Base-by-base conservation (phyloP, 2,888 invertebrate genomes). In the Rhabditoides inermis region DNA sequence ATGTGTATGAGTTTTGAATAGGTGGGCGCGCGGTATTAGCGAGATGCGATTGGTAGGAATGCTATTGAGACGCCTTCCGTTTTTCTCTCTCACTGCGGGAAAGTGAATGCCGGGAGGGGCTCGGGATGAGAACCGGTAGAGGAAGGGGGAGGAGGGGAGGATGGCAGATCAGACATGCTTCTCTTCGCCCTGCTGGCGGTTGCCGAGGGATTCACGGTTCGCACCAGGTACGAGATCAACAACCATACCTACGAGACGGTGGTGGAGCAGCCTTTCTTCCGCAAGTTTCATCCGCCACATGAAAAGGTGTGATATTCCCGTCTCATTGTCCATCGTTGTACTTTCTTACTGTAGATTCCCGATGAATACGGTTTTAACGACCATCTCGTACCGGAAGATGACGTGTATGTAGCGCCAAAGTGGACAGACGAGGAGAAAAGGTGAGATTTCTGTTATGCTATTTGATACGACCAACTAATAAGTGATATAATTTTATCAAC, bases 211-310 rank as follows among this genome's bases (percentile, higher is more conserved):
- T n/a, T n/a, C n/a, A n/a, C n/a, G n/a, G n/a, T n/a, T n/a, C n/a
- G n/a, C n/a, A 59, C 55, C 0, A 55, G 55, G 25, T 59, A 56
- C 41, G 30, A 42, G 15, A 55, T 65, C 40, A 63, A 61, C 18
- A 57, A 60, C 32, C 48, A 52, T 25, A 56, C 52, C 7, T 67
- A 67, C 49, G 45, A 39, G 27, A 61, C 63, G 45, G 54, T 54
- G 25, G 26, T 57, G 35, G 62, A 63, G 42, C 66, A 67, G 51
- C 66, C 66, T 2, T 67, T 64, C 64, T 67, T 67, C 46, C 40
- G 63, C 7, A 39, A n/a, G 20, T 39, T 39, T 20, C 40, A 39
- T 10, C 7, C 7, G 32, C 15, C 7, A 32, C 15, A 32, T 10
- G 32, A 32, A 10, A 32, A 32, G 18, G 18, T 10, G 18, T n/a